phyloP scores from a whole-genome alignment of 2,113 vertebrate genomes.

The Rattus rattus region DNA sequence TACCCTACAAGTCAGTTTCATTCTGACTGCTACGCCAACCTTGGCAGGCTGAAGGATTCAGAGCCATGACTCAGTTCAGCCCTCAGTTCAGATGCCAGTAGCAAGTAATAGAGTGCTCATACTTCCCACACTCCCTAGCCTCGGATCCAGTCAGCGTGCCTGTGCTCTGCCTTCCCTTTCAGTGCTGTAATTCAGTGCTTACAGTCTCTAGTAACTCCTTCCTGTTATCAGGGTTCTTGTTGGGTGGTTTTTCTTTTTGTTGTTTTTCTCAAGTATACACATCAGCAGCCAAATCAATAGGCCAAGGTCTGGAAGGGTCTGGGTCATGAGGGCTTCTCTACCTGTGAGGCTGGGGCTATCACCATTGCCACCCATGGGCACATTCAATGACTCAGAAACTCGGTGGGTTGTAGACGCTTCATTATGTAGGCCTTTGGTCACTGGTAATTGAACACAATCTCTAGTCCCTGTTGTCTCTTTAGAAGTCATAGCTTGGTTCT shows the following conservation, averaged over 20 bases:
- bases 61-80: not conserved
- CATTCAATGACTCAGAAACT: not conserved
- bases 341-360: not conserved
- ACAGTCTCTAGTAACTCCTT: not conserved
- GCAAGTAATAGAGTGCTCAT: not conserved
- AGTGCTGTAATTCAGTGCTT: not conserved
- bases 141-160: not conserved
- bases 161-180: not conserved
- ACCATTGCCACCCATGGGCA: not conserved
- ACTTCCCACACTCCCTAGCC: not conserved
- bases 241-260: not conserved
- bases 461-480: not conserved
- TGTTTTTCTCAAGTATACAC: not conserved
- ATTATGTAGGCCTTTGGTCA: not conserved
- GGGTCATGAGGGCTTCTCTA: too few relatives aligned
- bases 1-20: not conserved
- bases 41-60: not conserved
- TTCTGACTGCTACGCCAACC: not conserved
- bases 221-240: not conserved
- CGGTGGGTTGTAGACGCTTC: not conserved
- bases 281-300: not conserved
- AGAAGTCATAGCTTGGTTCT: not conserved
- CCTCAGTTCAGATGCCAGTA: not conserved
- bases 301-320: not conserved
- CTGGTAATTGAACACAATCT: not conserved